Conservation (phyloP, 1,140 invertebrate genomes). For the Acromyrmex echinatior region DNA sequence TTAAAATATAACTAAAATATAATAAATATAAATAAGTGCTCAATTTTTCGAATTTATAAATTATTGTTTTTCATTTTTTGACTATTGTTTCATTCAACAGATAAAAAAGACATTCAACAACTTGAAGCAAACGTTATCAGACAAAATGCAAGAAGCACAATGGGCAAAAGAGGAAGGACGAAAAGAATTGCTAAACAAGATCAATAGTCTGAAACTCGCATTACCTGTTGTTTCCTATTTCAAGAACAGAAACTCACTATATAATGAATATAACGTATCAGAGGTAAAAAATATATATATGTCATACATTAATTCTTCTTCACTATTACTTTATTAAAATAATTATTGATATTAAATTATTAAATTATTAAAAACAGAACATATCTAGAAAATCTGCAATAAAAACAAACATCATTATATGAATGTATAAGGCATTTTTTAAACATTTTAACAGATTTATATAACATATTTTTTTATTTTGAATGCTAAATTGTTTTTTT, state of each 20-base stretch:
- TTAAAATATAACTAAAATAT: not conserved
- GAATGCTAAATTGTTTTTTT: not conserved
- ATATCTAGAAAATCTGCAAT: not conserved
- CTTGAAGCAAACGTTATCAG: slow-evolving; percentile 72
- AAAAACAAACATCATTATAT: not conserved
- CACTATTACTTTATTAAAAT: slow-evolving; percentile 21
- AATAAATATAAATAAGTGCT: not conserved
- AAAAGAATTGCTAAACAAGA: slow-evolving; percentile 69
- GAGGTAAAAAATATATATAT: slow-evolving; percentile 16
- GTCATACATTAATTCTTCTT: not conserved
- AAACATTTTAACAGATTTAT: not conserved
- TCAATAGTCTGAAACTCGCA: slow-evolving; percentile 67
- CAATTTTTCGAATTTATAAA: not conserved
- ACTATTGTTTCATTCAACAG: slow-evolving; percentile 54
- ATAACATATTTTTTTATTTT: not conserved
- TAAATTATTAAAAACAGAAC: not conserved
- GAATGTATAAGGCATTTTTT: not conserved
- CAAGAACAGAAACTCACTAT: not conserved
- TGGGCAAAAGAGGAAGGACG: slow-evolving; percentile 63
- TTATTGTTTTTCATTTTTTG: slow-evolving; percentile 20
- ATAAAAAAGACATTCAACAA: slow-evolving; percentile 64
- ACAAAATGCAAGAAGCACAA: slow-evolving; percentile 49
- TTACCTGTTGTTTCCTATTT: slow-evolving; percentile 70
- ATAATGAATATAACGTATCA: slow-evolving; percentile 41
- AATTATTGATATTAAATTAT: not conserved